Evolutionary conservation across 2,797 vertebrate species (phyloP), one percentile per base, ranked within the genome.

Genomic region (Leptodactylus fallax): DNA sequence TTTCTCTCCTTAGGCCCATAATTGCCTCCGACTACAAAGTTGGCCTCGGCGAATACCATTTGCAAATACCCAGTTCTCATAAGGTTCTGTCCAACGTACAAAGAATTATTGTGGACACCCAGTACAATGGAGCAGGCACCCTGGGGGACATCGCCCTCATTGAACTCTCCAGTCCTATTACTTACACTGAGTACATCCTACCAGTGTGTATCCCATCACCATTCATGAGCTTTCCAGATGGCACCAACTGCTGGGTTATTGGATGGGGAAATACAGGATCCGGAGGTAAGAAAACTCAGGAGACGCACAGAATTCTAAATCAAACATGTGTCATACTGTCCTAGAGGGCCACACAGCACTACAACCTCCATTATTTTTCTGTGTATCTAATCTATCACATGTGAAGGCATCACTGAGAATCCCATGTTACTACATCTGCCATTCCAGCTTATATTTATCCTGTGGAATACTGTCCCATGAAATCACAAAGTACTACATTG

Each of bases 131-230:
- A 1, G 11, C 6, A 3, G 79, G 21, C 36, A 47, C 12, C 60
- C 36, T 8, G 11, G 60, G 79, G 19, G 79, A 81, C 60, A 81
- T 81, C 61, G 19, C 79, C 7, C 36, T 81, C 6, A 51, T 81
- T 3, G 2, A 81, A 51, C 60, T 81, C 4, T 51, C 79, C 45
- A 49, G 12, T 8, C 60, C 61, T 2, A 17, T 81, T 13, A 51
- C 79, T 3, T 81, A 23, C 1, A 81, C n/a, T 1, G 16, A 69
- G 9, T 69, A 27, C 49, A 83, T 69, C 12, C 49, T 69, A 0
- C 81, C 81, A 8, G 49, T 83, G 14, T 83, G 81, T 4, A 1
- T 83, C 8, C 81, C 81, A 14, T 5, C 63, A 21, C 1, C 47
- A 10, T 55, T 49, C 23, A 69, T 69, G 63, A 51, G 6, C 81